phyloP scores from a whole-genome alignment of 2,113 vertebrate genomes.

The Heterochromis multidens region DNA sequence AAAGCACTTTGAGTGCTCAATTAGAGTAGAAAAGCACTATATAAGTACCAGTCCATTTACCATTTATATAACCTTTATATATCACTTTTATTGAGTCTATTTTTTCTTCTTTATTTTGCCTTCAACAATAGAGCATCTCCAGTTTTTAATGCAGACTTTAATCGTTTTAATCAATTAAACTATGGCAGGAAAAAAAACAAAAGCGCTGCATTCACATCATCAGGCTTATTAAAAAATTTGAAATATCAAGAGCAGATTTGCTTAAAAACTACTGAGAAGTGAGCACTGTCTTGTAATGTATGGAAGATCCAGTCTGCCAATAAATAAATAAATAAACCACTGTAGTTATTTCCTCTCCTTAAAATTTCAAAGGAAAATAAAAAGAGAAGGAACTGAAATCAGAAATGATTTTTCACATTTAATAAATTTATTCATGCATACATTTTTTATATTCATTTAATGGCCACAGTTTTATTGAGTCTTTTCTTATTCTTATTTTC shows the following conservation, averaged over 20 bases:
- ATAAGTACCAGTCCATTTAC: background rate
- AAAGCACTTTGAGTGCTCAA: background rate
- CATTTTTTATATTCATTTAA: no score
- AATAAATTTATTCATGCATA: no score
- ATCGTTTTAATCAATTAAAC: no score
- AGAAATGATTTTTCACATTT: no score
- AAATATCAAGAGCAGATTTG: background rate
- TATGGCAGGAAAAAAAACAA: background rate
- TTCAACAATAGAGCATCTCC: background rate
- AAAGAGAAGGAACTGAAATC: no score
- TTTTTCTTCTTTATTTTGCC: background rate
- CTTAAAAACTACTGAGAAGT: background rate
- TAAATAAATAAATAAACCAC: background rate
- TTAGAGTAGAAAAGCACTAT: background rate
- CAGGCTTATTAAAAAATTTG: background rate
- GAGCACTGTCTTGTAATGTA: background rate
- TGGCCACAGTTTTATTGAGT: background rate
- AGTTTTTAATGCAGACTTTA: no score
- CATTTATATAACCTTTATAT: background rate
- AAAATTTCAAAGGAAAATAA: no score
- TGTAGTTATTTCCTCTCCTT: no score
- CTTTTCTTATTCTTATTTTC: background rate
- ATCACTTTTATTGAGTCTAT: background rate
- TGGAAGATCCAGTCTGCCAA: background rate
- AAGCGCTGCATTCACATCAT: background rate